Evolutionary conservation across 2,888 invertebrate species (phyloP).

Genomic region (Leptura quadrifasciata): DNA sequence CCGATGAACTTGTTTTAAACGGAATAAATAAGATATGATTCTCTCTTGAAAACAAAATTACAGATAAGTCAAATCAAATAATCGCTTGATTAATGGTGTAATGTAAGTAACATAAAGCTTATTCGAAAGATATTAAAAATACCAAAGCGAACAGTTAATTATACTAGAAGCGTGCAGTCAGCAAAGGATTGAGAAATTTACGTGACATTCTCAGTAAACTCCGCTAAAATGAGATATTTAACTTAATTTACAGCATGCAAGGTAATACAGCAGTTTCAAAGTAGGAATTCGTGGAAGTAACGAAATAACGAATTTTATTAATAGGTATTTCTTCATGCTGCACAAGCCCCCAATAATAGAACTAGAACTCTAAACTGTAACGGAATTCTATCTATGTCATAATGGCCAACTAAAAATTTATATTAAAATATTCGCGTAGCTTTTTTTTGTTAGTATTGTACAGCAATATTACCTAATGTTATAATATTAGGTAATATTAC

Average conservation of each 20-base stretch:
- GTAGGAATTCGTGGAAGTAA: constrained; percentile 30
- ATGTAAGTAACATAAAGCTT: not conserved
- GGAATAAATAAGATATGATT: not conserved
- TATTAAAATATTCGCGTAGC: too few relatives aligned
- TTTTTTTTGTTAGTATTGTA: too few relatives aligned
- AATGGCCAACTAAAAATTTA: too few relatives aligned
- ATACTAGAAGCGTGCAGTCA: constrained; percentile 21
- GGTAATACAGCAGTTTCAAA: constrained; percentile 33
- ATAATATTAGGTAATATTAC: too few relatives aligned
- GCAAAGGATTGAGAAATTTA: constrained; percentile 30
- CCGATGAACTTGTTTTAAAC: too few relatives aligned
- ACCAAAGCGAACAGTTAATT: constrained; percentile 26
- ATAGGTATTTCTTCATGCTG: constrained; percentile 14
- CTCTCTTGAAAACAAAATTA: not conserved
- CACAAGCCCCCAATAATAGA: too few relatives aligned
- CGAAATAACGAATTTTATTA: constrained; percentile 31
- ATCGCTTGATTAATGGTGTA: not conserved
- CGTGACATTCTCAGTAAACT: constrained; percentile 36
- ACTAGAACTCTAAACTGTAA: too few relatives aligned
- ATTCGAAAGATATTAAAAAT: constrained; percentile 24
- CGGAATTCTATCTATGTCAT: too few relatives aligned
- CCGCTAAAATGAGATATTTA: constrained; percentile 37
- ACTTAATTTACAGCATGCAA: constrained; percentile 37
- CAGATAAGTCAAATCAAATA: not conserved
- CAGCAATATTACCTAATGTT: too few relatives aligned